Base-by-base conservation (phyloP, 1,140 invertebrate species). In the Chironomus striatipennis region DNA sequence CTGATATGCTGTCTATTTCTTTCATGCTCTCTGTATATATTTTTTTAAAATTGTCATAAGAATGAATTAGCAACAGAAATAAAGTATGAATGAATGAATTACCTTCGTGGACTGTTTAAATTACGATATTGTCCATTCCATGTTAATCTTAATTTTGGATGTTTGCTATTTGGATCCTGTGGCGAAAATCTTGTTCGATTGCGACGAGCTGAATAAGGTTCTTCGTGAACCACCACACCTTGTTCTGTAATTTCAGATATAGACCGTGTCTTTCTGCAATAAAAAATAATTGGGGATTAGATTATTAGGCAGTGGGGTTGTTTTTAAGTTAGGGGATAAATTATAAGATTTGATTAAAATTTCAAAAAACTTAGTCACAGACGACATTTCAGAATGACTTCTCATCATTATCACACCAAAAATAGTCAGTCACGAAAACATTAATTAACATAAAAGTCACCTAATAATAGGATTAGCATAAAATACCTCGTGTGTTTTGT, bases 41-140 rank as follows among this genome's bases (percentile, higher is more conserved):
- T 20, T 67, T 2, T 10, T 12, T 7, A 70, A 8, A 70, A 70
- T 20, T 34, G 1, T 57, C 8, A 57, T n/a, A 57, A 0, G 12
- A 47, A 47, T 10, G 43, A 57, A 57, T 57, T 9, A 57, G 12
- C 4, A 12, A 12, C 43, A 47, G n/a, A n/a, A n/a, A 34, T 34
- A 34, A 34, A 34, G 2, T 34, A 34, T 34, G 24, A 34, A 34
- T 34, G 24, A 34, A 34, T 34, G 24, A 34, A 57, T n/a, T 57
- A n/a, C 12, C 12, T 57, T 5, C n/a, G 47, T 57, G 12, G 47
- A 57, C 10, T n/a, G n/a, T 57, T 12, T 1, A 57, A n/a, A 20
- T 70, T 20, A 20, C 65, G 65, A 70, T 70, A 17, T 4, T 70
- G n/a, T 70, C 65, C 65, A 18, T 18, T 20, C 65, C 65, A 70